Evolutionary conservation across 2,888 invertebrate species (phyloP).

Genomic region (Tetanocera ferruginea): DNA sequence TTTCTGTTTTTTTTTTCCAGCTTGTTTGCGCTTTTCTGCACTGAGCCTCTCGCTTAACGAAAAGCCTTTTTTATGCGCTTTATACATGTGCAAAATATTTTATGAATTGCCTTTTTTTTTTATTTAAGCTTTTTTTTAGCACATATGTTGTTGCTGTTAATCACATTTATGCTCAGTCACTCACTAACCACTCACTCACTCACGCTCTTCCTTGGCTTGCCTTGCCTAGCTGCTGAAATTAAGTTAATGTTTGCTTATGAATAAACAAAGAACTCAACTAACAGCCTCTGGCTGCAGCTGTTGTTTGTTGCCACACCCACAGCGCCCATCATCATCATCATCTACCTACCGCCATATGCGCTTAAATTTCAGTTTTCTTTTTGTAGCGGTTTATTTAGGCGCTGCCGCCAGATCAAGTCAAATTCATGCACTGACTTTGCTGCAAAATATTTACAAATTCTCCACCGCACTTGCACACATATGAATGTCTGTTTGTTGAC

Average conservation of each 20-base stretch:
- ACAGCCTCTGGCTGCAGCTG: neutral
- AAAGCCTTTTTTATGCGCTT: neutral
- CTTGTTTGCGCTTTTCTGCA: constrained; percentile 1
- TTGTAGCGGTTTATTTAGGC: constrained; percentile 5
- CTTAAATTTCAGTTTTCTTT: neutral
- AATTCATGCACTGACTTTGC: neutral
- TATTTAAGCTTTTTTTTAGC: neutral
- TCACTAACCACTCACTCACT: neutral
- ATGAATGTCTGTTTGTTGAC: too few species aligned
- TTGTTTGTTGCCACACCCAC: constrained; percentile 1
- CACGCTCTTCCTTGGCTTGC: neutral
- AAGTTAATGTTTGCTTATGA: constrained; percentile 69
- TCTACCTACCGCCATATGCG: too few species aligned
- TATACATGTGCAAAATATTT: neutral
- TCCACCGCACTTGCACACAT: neutral
- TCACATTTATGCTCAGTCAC: constrained; percentile 3
- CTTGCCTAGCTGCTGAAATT: constrained; percentile 55
- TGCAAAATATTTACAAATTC: constrained; percentile 2
- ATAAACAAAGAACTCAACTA: constrained; percentile 63
- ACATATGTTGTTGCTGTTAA: neutral
- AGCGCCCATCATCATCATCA: neutral
- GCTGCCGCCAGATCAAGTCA: neutral
- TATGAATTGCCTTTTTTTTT: neutral
- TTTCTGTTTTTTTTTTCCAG: neutral
- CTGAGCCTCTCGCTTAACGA: neutral